Evolutionary conservation across 2,888 invertebrate species (phyloP).

Genomic region (Conops quadrifasciatus): DNA sequence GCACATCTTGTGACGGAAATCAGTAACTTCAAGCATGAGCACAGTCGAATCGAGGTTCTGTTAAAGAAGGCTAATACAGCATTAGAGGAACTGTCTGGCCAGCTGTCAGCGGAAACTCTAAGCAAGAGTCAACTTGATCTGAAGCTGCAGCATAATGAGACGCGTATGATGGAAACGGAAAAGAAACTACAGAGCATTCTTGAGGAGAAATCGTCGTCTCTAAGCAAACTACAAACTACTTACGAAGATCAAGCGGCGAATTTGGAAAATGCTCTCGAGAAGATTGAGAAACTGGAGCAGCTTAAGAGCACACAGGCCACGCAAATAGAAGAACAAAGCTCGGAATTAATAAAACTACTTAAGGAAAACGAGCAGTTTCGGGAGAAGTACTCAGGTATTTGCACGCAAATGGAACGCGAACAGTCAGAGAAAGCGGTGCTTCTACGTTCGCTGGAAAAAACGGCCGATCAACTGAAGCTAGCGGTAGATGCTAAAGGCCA

Average conservation of each 20-base stretch:
- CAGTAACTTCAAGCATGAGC: slow-evolving; percentile 41
- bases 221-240: slow-evolving; percentile 35
- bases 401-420: slow-evolving; percentile 37
- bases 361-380: slow-evolving; percentile 8
- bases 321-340: slow-evolving; percentile 30
- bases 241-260: slow-evolving; percentile 33
- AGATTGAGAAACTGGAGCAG: slow-evolving; percentile 28
- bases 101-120: slow-evolving; percentile 35
- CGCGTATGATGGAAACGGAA: slow-evolving; percentile 33
- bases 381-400: not conserved
- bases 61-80: slow-evolving; percentile 42
- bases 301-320: slow-evolving; percentile 24
- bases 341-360: slow-evolving; percentile 24
- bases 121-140: slow-evolving; percentile 31
- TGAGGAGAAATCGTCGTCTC: slow-evolving; percentile 35
- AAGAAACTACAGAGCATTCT: slow-evolving; percentile 38
- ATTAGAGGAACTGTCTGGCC: slow-evolving; percentile 35
- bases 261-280: slow-evolving; percentile 19
- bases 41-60: slow-evolving; percentile 35
- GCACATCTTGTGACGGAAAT: slow-evolving; percentile 41
- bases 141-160: slow-evolving; percentile 35
- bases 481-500: slow-evolving; percentile 37
- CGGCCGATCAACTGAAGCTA: slow-evolving; percentile 43
- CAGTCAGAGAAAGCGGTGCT: slow-evolving; percentile 43
- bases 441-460: slow-evolving; percentile 43